Conservation (phyloP, 2,113 vertebrate genomes). For the Scopus umbretta region DNA sequence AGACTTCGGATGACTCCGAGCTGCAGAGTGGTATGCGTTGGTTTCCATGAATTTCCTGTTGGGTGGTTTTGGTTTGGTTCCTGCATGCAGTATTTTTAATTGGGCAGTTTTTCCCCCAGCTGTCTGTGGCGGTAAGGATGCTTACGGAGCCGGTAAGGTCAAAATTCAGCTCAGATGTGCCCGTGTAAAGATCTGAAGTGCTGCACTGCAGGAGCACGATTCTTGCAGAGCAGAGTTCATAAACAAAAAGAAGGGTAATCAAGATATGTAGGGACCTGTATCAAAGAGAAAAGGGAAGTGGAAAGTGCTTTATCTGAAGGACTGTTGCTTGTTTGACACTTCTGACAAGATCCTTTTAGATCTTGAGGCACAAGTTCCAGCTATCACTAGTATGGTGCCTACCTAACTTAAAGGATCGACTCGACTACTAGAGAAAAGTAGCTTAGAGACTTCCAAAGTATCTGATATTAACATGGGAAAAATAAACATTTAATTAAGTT, state of each 20-base stretch:
- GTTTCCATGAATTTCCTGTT: neutral
- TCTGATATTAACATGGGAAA: neutral
- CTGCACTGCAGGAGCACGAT: accelerated
- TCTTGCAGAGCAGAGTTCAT: neutral
- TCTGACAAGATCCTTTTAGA: neutral
- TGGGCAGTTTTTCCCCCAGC: neutral
- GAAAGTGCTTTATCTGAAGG: neutral
- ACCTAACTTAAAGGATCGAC: neutral
- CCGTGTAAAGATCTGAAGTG: neutral
- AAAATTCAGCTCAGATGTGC: neutral
- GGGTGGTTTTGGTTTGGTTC: neutral
- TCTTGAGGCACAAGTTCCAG: neutral
- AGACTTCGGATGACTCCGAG: conserved; percentile 60
- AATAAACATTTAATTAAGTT: neutral
- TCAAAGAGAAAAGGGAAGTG: neutral
- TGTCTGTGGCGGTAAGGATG: neutral
- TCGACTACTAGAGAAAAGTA: neutral
- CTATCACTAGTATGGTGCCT: neutral
- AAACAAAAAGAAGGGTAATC: neutral
- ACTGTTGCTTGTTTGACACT: accelerated
- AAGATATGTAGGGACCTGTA: neutral
- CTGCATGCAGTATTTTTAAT: neutral
- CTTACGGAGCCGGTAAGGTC: neutral
- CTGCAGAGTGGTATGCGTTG: conserved; percentile 51
- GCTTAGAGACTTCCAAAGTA: neutral